Conservation (phyloP, 2,113 vertebrate species). For the Pteruthius melanotis region DNA sequence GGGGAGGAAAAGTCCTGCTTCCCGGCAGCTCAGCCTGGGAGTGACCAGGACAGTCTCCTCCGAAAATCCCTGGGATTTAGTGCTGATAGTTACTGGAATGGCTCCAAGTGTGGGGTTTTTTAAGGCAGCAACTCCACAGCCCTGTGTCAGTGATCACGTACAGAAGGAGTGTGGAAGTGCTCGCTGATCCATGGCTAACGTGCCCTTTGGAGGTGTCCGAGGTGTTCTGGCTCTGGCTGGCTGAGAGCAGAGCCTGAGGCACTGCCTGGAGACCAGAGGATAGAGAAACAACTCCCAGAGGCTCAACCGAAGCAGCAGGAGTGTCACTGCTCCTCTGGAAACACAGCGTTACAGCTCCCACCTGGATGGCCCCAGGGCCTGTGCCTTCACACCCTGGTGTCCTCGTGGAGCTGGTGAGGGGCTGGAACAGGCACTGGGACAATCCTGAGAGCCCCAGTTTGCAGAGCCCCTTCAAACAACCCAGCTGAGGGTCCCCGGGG, state of each 20-base stretch:
- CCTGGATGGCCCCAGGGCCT: neutral
- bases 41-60: neutral
- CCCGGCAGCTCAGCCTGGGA: neutral
- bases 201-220: neutral
- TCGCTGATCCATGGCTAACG: rapidly evolving
- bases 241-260: neutral
- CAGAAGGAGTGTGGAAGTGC: neutral
- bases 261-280: no score
- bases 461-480: neutral
- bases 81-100: neutral
- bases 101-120: neutral
- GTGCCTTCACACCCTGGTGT: neutral
- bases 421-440: neutral
- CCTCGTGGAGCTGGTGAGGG: neutral
- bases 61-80: neutral
- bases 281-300: neutral
- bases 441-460: neutral
- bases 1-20: neutral
- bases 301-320: neutral
- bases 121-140: neutral
- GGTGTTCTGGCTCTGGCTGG: neutral
- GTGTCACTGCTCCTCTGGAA: neutral
- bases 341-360: neutral
- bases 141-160: rapidly evolving
- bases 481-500: neutral